Evolutionary conservation across 1,140 invertebrate genomes (phyloP).

Genomic region (Drosophila parvula): DNA sequence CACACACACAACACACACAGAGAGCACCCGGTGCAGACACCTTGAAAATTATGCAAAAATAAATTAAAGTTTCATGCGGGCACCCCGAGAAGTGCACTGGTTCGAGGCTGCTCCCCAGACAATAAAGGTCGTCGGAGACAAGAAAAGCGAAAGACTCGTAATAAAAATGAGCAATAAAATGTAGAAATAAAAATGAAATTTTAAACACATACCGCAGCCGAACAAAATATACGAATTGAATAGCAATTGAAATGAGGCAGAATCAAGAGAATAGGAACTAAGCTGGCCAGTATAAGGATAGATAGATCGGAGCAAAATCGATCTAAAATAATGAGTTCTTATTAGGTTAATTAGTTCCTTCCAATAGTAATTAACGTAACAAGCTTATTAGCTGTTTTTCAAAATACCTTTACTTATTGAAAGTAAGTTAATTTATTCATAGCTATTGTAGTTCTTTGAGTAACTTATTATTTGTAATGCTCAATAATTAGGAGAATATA

Average conservation of each 20-base stretch:
- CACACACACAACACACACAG: no score
- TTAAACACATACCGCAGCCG: slow-evolving; percentile 49
- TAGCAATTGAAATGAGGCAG: slow-evolving; percentile 38
- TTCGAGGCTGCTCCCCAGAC: not conserved
- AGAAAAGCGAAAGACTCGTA: not conserved
- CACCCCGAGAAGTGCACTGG: slow-evolving; percentile 8
- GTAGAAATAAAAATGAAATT: slow-evolving; percentile 41
- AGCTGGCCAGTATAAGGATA: not conserved
- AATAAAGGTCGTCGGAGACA: not conserved
- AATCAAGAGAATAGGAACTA: slow-evolving; percentile 6
- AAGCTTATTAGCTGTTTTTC: not conserved
- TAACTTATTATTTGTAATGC: not conserved
- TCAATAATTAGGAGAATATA: not conserved
- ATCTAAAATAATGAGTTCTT: not conserved
- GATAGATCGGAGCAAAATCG: not conserved
- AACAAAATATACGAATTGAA: slow-evolving; percentile 34
- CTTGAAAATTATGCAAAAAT: slow-evolving; percentile 44
- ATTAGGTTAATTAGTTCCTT: not conserved
- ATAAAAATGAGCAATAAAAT: slow-evolving; percentile 11
- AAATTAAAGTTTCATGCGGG: slow-evolving; percentile 50
- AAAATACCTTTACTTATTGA: not conserved
- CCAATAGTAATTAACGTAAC: not conserved
- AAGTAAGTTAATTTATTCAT: not conserved
- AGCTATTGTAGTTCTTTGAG: not conserved
- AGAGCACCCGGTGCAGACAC: slow-evolving; percentile 10